Percentiles rank a stretch among this genome's conserved stretches.
Conservation (phyloP, 1,140 invertebrate genomes). For the Pseudomyrmex pallidus region DNA sequence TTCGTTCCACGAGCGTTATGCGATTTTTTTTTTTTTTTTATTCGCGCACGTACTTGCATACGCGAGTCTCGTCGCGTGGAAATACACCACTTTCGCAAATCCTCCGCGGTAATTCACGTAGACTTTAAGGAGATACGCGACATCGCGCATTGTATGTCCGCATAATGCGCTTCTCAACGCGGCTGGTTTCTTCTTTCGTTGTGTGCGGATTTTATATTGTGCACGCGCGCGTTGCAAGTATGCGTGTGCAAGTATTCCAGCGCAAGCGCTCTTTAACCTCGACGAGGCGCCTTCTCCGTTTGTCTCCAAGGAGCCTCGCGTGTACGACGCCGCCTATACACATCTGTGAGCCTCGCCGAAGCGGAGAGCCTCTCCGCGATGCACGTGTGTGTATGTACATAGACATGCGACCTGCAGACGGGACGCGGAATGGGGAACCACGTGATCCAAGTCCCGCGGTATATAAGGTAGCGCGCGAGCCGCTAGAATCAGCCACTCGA, state of each 20-base stretch:
- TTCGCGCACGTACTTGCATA: neutral
- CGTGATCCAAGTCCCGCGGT: slow-evolving; percentile 73
- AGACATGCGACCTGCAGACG: slow-evolving; percentile 1
- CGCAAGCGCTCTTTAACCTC: slow-evolving; percentile 48
- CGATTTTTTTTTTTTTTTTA: neutral
- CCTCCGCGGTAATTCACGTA: slow-evolving; percentile 39
- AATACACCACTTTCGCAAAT: slow-evolving; percentile 38
- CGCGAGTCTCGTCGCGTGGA: slow-evolving; percentile 6
- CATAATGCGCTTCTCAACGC: slow-evolving; percentile 51
- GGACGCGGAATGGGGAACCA: slow-evolving; percentile 50
- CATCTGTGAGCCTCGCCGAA: slow-evolving; percentile 5
- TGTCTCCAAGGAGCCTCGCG: slow-evolving; percentile 7
- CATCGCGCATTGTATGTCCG: slow-evolving; percentile 54
- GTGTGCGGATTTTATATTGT: neutral
- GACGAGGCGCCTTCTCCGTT: slow-evolving; percentile 5
- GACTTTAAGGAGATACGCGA: slow-evolving; percentile 30
- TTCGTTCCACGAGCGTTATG: slow-evolving; percentile 19
- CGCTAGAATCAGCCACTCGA: slow-evolving; percentile 77
- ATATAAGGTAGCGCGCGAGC: slow-evolving; percentile 75
- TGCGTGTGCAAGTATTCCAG: neutral
- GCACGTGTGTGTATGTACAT: neutral
- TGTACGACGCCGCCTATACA: slow-evolving; percentile 11
- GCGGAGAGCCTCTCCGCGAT: neutral
- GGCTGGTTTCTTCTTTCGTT: slow-evolving; percentile 7
- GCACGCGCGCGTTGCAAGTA: slow-evolving; percentile 25